phyloP scores from a whole-genome alignment of 2,888 invertebrate species.

The Synanthedon vespiformis region DNA sequence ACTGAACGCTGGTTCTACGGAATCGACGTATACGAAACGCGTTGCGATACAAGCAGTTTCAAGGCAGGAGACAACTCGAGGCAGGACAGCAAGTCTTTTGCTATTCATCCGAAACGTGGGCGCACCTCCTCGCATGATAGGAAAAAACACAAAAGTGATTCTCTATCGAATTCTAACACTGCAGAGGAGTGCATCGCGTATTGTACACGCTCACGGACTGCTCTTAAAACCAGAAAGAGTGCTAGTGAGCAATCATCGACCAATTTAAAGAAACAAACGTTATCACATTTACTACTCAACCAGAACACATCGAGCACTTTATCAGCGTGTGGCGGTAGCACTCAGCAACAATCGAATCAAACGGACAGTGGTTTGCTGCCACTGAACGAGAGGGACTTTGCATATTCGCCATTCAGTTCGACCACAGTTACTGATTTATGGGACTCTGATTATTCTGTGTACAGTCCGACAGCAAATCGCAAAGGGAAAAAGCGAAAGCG shows the following conservation, averaged over 20 bases:
- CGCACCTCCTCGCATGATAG: constrained; percentile 57
- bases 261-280: constrained; percentile 28
- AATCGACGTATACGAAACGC: constrained; percentile 65
- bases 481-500: constrained; percentile 63
- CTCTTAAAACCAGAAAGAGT: constrained; percentile 57
- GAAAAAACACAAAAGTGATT: constrained; percentile 44
- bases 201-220: constrained; percentile 63
- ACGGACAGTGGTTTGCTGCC: constrained; percentile 59
- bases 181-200: constrained; percentile 57
- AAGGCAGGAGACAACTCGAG: constrained; percentile 36
- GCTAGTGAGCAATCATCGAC: constrained; percentile 18
- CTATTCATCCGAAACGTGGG: constrained; percentile 36
- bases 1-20: constrained; percentile 72
- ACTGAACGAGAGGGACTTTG: constrained; percentile 63
- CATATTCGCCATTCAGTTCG: constrained; percentile 63
- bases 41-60: constrained; percentile 45
- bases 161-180: constrained; percentile 26
- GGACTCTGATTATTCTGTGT: constrained; percentile 64
- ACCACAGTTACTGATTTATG: constrained; percentile 60
- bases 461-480: constrained; percentile 52
- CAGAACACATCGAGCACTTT: constrained; percentile 29
- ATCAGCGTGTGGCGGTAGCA: constrained; percentile 10
- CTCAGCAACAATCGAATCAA: constrained; percentile 23
- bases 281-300: constrained; percentile 25
- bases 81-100: constrained; percentile 20